These are phyloP conservation scores for Camponotus fellah DNA, from an alignment of 2,888 invertebrate genomes.

Conservation along the genomic window DNA sequence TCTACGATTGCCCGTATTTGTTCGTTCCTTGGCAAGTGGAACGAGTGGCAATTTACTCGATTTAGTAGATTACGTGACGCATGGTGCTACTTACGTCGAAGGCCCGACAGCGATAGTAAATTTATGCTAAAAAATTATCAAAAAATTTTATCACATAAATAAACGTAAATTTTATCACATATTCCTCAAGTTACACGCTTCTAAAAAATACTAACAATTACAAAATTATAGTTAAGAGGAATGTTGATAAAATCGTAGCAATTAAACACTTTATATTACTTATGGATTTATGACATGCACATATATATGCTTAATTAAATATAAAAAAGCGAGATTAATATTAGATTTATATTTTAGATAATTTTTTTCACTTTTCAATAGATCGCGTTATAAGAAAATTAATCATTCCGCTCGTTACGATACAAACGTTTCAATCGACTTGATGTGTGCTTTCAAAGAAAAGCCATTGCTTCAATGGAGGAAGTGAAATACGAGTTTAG, in stretches of 20 bases:
- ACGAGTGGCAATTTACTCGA: constrained; percentile 13
- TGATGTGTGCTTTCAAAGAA: constrained; percentile 12
- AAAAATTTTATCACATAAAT: background rate
- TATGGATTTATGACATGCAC: background rate
- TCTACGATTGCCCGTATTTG: constrained; percentile 1
- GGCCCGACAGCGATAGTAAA: background rate
- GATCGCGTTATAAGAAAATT: constrained; percentile 19
- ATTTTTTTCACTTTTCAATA: background rate
- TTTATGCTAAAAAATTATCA: background rate
- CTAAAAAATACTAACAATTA: background rate
- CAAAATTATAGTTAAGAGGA: background rate
- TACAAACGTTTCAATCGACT: constrained; percentile 1
- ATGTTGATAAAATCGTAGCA: background rate
- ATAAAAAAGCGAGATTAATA: background rate
- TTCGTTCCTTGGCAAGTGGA: background rate
- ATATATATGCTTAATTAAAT: background rate
- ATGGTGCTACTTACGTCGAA: background rate
- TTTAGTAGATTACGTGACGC: constrained; percentile 1
- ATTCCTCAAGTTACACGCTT: background rate
- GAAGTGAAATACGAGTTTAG: constrained; percentile 47
- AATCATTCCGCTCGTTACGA: constrained; percentile 5
- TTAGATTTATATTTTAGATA: background rate
- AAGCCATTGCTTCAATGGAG: constrained; percentile 10
- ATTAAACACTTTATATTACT: background rate
- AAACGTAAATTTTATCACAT: background rate